Conservation (phyloP, 1,140 invertebrate genomes). For the Asbolus verrucosus region DNA sequence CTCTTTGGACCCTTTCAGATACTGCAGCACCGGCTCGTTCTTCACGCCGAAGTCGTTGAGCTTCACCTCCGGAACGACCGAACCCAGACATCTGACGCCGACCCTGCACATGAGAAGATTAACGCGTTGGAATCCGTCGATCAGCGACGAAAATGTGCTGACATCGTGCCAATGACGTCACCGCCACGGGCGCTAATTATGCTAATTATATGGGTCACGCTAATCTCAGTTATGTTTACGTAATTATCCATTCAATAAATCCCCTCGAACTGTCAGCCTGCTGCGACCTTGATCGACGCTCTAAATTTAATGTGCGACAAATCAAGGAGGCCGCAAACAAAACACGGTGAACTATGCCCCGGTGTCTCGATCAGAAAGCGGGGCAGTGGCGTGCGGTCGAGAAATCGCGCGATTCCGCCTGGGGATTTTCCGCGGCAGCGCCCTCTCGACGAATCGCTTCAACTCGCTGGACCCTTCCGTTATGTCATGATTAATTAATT, state of each 20-base stretch:
- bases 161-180: no score
- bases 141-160: no score
- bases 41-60: slow-evolving; percentile 78
- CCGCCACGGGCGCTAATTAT: not conserved
- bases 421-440: no score
- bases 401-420: no score
- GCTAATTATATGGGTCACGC: not conserved
- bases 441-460: no score
- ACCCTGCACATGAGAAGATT: no score
- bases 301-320: not conserved
- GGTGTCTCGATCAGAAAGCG: not conserved
- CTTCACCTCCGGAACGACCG: slow-evolving; percentile 72
- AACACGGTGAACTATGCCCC: not conserved
- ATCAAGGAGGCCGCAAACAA: not conserved
- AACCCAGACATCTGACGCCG: slow-evolving; percentile 59
- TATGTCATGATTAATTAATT: no score
- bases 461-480: no score
- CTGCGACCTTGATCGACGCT: not conserved
- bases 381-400: no score
- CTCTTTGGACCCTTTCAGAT: slow-evolving; percentile 87
- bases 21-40: slow-evolving; percentile 86
- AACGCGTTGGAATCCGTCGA: no score
- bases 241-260: slow-evolving; percentile 1
- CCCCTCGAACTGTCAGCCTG: not conserved
- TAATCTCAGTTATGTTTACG: not conserved